phyloP scores from a whole-genome alignment of 2,888 invertebrate species.

The Hyles lineata region DNA sequence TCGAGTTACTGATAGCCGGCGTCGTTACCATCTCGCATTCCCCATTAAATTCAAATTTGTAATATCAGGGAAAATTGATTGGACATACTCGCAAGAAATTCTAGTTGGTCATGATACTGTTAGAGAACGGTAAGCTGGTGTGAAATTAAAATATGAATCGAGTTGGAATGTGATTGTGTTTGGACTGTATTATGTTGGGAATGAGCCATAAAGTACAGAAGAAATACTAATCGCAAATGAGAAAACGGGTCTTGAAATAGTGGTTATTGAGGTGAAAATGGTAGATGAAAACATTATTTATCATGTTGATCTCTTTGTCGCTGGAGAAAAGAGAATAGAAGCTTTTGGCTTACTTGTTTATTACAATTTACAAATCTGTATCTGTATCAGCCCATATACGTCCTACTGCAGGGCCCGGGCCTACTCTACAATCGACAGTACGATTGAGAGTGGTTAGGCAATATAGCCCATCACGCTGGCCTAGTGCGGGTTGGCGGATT shows the following conservation, averaged over 20 bases:
- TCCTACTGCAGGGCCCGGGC: too few species aligned
- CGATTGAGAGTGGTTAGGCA: too few species aligned
- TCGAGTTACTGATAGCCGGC: constrained; percentile 19
- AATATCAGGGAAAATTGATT: constrained; percentile 18
- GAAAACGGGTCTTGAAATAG: background rate
- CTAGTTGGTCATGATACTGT: constrained; percentile 22
- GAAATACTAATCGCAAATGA: background rate
- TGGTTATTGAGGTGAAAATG: too few species aligned
- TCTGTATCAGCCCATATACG: too few species aligned
- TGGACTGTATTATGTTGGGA: background rate
- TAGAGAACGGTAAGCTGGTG: constrained; percentile 14
- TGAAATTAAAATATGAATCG: constrained; percentile 23
- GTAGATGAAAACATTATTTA: too few species aligned
- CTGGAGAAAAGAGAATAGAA: too few species aligned
- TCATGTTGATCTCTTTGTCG: too few species aligned
- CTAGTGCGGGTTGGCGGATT: too few species aligned
- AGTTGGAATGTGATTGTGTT: constrained; percentile 1
- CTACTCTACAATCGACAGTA: too few species aligned
- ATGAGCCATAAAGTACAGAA: background rate
- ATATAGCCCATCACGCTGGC: too few species aligned
- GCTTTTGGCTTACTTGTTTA: too few species aligned
- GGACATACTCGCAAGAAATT: constrained; percentile 19
- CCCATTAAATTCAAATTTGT: constrained; percentile 26
- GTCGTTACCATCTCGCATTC: constrained; percentile 24
- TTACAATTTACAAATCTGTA: too few species aligned